Conservation (phyloP, 2,888 invertebrate species). For the Uloborus plumipes region DNA sequence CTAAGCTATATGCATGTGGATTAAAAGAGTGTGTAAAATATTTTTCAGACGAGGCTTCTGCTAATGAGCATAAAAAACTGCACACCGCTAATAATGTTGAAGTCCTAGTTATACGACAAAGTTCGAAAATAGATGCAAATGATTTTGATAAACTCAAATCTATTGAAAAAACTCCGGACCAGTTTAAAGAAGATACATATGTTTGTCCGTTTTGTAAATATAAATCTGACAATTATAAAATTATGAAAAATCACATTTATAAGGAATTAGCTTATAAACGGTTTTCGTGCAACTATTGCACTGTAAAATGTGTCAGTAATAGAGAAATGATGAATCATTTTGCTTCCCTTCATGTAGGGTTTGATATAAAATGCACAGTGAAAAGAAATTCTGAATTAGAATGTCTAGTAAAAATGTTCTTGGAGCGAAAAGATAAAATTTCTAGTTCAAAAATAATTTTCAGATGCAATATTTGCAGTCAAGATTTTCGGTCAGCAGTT, state of each 20-base stretch:
- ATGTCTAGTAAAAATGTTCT: conserved; percentile 8
- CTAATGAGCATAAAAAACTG: conserved; percentile 22
- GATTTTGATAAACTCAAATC: conserved; percentile 6
- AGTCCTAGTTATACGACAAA: too few species aligned
- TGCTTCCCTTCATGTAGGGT: conserved; percentile 5
- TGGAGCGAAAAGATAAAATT: not conserved
- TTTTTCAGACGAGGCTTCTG: conserved; percentile 24
- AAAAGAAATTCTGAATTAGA: conserved; percentile 24
- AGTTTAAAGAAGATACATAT: not conserved
- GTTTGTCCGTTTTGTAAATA: conserved; percentile 42
- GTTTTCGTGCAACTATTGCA: conserved; percentile 34
- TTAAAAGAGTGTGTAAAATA: conserved; percentile 21
- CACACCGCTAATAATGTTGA: not conserved
- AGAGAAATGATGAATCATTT: conserved; percentile 29
- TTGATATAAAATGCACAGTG: conserved; percentile 22
- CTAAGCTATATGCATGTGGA: conserved; percentile 44
- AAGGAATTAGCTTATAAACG: conserved; percentile 37
- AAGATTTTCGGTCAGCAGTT: not conserved
- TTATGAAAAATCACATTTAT: conserved; percentile 52
- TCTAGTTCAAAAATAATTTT: not conserved
- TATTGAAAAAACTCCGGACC: not conserved
- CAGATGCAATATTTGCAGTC: not conserved
- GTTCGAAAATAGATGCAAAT: not conserved
- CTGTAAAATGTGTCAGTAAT: conserved; percentile 23
- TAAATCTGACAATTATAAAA: conserved; percentile 18